Evolutionary conservation across 2,888 invertebrate species (phyloP), one percentile per base, ranked within the genome.

Genomic region (Agrotis exclamationis): DNA sequence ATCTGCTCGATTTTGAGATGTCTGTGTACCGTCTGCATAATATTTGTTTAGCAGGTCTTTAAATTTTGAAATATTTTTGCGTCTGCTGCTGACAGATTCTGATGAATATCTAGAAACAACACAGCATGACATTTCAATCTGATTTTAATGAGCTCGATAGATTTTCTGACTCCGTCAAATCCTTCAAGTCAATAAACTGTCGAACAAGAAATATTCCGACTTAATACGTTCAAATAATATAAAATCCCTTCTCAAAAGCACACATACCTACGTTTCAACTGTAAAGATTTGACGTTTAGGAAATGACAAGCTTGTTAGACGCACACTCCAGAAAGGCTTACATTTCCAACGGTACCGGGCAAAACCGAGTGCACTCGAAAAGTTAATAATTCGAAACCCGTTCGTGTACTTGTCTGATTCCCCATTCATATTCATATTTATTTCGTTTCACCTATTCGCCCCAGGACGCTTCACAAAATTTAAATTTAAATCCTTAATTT

Each of bases 381-480:
- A 94, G 93, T 95, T 95, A 95, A 95, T 95, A 95, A 95, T 95
- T 95, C 92, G 92, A 91, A 93, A 92, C 93, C 94, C 93, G 92
- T 92, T 91, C 91, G 63, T 90, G 91, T 90, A 91, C 94, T 94
- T 92, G 92, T 93, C 93, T 93, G 93, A 93, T 93, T 93, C 91
- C 85, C 93, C 92, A 96, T 96, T 96, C 96, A 96, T 96, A 96
- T 96, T 96, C 96, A 96, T 96, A 96, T 96, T 96, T 95, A 95
- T 95, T 95, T 94, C 95, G 92, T 93, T 95, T 93, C 93, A 95
- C 94, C 94, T 93, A 94, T 92, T 92, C 93, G 93, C 93, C 91
- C 88, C 89, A 88, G 91, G 91, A 90, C 85, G 87, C 87, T 89
- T 89, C 88, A 84, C 86, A 88, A 92, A 72, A 94, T 95, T 95